Evolutionary conservation across 1,140 invertebrate species (phyloP).

Genomic region (Drosophila novamexicana): DNA sequence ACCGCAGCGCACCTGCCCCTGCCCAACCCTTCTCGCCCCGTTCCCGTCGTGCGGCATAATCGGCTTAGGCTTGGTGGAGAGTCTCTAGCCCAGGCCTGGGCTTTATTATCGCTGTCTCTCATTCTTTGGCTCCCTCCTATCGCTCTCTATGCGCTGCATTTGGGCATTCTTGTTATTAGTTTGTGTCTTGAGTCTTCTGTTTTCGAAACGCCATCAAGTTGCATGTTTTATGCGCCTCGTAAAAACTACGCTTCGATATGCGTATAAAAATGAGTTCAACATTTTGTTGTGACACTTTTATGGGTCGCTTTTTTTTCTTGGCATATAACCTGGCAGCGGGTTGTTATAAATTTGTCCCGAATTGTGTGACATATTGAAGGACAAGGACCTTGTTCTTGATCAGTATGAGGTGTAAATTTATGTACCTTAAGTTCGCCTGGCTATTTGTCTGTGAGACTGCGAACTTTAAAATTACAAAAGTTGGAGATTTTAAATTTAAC

Average conservation of each 20-base stretch:
- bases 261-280: slow-evolving; percentile 75
- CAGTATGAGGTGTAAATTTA: too few species aligned
- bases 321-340: slow-evolving; percentile 37
- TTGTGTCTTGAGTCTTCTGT: slow-evolving; percentile 71
- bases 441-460: too few species aligned
- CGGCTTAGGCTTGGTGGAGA: slow-evolving; percentile 56
- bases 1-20: not conserved
- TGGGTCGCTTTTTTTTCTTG: slow-evolving; percentile 21
- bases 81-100: not conserved
- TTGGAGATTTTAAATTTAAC: too few species aligned
- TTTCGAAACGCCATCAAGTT: slow-evolving; percentile 69
- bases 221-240: slow-evolving; percentile 68
- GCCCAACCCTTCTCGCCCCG: not conserved
- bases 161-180: slow-evolving; percentile 69
- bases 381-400: not conserved
- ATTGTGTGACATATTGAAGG: slow-evolving; percentile 13
- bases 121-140: slow-evolving; percentile 3
- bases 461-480: too few species aligned
- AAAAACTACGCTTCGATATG: slow-evolving; percentile 48
- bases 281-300: slow-evolving; percentile 81
- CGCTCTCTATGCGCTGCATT: slow-evolving; percentile 26
- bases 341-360: slow-evolving; percentile 53
- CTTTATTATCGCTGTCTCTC: slow-evolving; percentile 25
- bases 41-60: slow-evolving; percentile 58
- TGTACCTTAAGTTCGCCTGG: too few species aligned